Evolutionary conservation across 2,113 vertebrate genomes (phyloP).

Genomic region (Ictalurus furcatus): DNA sequence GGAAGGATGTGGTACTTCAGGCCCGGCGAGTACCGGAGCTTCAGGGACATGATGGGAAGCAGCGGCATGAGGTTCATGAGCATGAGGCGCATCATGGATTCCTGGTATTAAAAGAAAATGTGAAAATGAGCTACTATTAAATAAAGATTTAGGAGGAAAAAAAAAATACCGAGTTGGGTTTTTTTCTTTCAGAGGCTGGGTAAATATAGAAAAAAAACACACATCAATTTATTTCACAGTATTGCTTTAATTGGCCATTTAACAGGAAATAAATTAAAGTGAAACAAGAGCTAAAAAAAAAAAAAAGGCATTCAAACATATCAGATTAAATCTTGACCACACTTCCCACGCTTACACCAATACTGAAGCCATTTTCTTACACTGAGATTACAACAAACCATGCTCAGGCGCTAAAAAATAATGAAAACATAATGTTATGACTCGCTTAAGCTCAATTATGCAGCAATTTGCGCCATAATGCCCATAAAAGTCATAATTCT

Average conservation of each 20-base stretch:
- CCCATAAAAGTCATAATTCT: not conserved
- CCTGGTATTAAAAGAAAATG: slow-evolving; percentile 26
- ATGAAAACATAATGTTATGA: not conserved
- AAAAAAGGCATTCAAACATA: not conserved
- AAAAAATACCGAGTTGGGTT: not conserved
- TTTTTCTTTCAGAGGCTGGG: not conserved
- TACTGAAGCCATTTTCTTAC: not conserved
- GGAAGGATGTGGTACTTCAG: slow-evolving; percentile 54
- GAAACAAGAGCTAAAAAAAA: not conserved
- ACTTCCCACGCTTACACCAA: not conserved
- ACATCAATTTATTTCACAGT: not conserved
- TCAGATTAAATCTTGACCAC: not conserved
- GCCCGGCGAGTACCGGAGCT: slow-evolving; percentile 59
- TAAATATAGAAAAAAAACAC: no score
- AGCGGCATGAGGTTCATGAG: slow-evolving; percentile 34
- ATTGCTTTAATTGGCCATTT: not conserved
- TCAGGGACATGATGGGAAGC: slow-evolving; percentile 38
- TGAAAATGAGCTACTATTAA: not conserved
- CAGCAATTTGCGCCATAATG: not conserved
- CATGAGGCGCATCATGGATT: slow-evolving; percentile 42
- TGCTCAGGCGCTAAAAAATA: not conserved
- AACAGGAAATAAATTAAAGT: not conserved
- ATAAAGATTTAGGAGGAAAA: not conserved
- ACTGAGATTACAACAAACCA: not conserved
- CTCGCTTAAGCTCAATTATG: not conserved